Evolutionary conservation across 2,113 vertebrate species (phyloP).

Genomic region (Neogobius melanostomus): DNA sequence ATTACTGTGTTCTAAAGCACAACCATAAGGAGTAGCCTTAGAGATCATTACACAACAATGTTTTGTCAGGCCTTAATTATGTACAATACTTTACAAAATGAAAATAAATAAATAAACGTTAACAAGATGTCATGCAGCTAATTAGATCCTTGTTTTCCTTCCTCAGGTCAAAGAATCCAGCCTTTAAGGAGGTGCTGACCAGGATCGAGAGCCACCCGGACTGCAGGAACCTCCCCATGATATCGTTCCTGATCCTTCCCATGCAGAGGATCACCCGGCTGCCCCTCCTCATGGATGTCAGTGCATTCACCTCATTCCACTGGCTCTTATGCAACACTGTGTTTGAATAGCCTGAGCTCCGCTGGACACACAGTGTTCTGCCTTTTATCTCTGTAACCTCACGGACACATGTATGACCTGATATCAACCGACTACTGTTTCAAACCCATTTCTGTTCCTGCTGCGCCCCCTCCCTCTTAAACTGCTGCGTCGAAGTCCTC

Average conservation of each 20-base stretch:
- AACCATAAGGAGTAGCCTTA: no score
- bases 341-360: conserved; percentile 24
- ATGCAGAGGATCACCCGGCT: conserved; percentile 98
- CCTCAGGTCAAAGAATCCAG: conserved; percentile 80
- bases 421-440: conserved; percentile 9
- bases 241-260: conserved; percentile 97
- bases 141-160: neutral
- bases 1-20: no score
- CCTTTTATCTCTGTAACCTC: conserved; percentile 15
- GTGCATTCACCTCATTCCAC: conserved; percentile 43
- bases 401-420: conserved; percentile 27
- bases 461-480: conserved; percentile 10
- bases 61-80: no score
- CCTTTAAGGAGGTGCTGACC: conserved; percentile 87
- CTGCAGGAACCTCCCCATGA: conserved; percentile 94
- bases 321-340: conserved; percentile 46
- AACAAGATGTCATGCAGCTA: neutral
- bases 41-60: no score
- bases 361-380: conserved; percentile 10
- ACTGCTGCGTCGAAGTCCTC: conserved; percentile 22
- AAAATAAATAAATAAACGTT: neutral
- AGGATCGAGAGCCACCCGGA: conserved; percentile 89
- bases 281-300: conserved; percentile 96
- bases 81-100: neutral
- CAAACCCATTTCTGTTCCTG: conserved; percentile 12